These are phyloP conservation scores for Pagrus major DNA, from an alignment of 2,113 vertebrate genomes.

Conservation along the genomic window DNA sequence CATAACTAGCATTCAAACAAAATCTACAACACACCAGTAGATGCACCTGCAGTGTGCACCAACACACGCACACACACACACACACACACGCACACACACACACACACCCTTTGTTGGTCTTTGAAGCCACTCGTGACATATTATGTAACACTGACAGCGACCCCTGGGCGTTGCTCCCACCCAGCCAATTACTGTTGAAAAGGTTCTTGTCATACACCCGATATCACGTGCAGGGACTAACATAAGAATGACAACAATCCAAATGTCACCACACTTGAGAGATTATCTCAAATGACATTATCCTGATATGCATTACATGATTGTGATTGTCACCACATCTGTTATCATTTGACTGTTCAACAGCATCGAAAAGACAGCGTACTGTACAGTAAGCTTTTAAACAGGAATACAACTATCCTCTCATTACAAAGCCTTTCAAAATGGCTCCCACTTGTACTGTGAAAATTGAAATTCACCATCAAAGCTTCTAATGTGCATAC, in stretches of 20 bases:
- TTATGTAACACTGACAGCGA: slow-evolving; percentile 54
- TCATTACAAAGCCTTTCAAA: not conserved
- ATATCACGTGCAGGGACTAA: slow-evolving; percentile 33
- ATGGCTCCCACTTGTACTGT: not conserved
- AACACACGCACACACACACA: slow-evolving; percentile 12
- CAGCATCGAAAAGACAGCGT: not conserved
- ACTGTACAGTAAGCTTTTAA: too few species aligned
- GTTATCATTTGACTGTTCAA: not conserved
- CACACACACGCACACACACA: not conserved
- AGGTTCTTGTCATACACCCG: slow-evolving; percentile 18
- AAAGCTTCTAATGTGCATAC: not conserved
- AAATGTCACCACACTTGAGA: slow-evolving; percentile 30
- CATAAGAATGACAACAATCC: slow-evolving; percentile 28
- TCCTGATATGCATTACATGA: not conserved
- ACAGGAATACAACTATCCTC: too few species aligned
- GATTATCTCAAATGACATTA: slow-evolving; percentile 3
- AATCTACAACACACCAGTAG: not conserved
- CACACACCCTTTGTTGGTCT: not conserved
- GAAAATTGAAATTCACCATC: not conserved
- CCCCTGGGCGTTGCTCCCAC: slow-evolving; percentile 27
- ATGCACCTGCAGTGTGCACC: slow-evolving; percentile 18
- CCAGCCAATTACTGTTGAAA: slow-evolving; percentile 44
- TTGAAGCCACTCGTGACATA: slow-evolving; percentile 17
- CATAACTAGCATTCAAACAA: slow-evolving; percentile 36
- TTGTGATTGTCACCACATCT: too few species aligned